Base-by-base conservation (phyloP, 2,888 invertebrate species). In the Stenichneumon culpator region DNA sequence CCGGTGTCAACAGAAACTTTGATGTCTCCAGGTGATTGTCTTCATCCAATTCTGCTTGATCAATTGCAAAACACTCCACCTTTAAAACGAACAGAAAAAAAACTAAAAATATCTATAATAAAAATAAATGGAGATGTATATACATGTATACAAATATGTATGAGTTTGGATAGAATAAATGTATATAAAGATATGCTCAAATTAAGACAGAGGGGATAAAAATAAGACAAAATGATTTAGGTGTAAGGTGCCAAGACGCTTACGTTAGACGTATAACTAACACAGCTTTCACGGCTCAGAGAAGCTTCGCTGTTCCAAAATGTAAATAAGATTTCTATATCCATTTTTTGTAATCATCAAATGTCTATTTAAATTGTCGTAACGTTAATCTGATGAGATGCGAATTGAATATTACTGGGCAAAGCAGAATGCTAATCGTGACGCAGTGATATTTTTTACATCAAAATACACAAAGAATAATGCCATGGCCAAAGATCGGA, bases 51-150 rank as follows among this genome's bases (percentile, higher is more conserved):
- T 96, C 96, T 88, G 94, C 94, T 90, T 96, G 96, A 94, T 96
- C 96, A 91, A 96, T 95, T 90, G 96, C 95, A 77, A 96, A 96
- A 89, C 96, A 96, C 94, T 96, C 96, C 94, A 96, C 96, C 96
- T 97, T 93, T 54, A 94, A 57, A 79, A 25, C 85, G 87, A 87
- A 88, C 83, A 88, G 86, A 85, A 83, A 57, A 84, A 79, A 54
- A 50, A 39, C 39, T 2, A 73, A 79, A 69, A 25, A 32, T 22
- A 7, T 36, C 14, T 44, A 28, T 69, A 7, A 11, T 22, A 54
- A 68, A 57, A 57, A 16, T 47, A 47, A 47, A 47, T 47, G 44
- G 3, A 47, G 14, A 47, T 47, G 16, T 47, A 47, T 16, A 14
- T 47, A 47, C 1, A 47, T 16, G 3, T 16, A 47, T 16, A 47